These are phyloP conservation scores for Mycalesis mineus DNA, from an alignment of 2,888 invertebrate genomes.

Conservation along the genomic window DNA sequence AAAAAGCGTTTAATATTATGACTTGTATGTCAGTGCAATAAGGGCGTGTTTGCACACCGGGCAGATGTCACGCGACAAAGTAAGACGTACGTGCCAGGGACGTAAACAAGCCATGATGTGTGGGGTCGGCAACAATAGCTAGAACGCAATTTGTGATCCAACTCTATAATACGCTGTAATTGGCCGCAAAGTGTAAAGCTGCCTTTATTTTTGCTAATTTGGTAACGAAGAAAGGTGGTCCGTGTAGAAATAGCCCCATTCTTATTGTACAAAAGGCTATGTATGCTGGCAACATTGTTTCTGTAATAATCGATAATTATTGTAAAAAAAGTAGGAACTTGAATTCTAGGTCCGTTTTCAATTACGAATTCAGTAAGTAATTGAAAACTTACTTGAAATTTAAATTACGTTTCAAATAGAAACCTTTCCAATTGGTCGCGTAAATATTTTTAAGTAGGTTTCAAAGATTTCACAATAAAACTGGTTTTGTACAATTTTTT, in stretches of 20 bases:
- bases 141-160: conserved; percentile 71
- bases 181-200: conserved; percentile 43
- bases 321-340: neutral
- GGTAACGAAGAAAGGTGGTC: conserved; percentile 40
- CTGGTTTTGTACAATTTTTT: no score
- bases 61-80: conserved; percentile 74
- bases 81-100: conserved; percentile 71
- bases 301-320: conserved; percentile 27
- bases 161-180: conserved; percentile 63
- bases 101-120: conserved; percentile 71
- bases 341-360: no score
- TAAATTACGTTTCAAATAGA: no score
- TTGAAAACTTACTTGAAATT: no score
- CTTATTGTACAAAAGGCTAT: conserved; percentile 30
- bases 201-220: conserved; percentile 46
- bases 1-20: conserved; percentile 27
- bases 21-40: conserved; percentile 40
- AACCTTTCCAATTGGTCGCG: no score
- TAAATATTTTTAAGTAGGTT: no score
- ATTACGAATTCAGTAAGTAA: no score
- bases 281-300: conserved; percentile 32
- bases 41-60: conserved; percentile 17
- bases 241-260: conserved; percentile 37
- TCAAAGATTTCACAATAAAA: no score
- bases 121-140: conserved; percentile 74